Evolutionary conservation across 2,888 invertebrate genomes (phyloP), one percentile per base, ranked within the genome.

Genomic region (Stegophylla sp.): DNA sequence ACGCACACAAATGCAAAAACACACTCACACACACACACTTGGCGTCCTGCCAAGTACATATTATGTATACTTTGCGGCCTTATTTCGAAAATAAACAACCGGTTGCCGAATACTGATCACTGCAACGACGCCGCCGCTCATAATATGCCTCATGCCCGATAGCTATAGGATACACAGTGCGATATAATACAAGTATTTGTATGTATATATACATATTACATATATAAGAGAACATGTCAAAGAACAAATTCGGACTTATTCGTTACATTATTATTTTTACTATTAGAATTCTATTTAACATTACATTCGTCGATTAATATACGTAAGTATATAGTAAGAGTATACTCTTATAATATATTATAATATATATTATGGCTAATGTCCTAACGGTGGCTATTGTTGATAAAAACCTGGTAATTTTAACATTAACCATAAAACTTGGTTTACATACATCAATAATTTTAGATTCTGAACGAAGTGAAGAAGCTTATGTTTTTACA

Each of bases 31-130:
- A 41, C 20, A 64, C 3, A 43, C 17, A 23, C 34, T 28, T 67
- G 56, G 17, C 53, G 67, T 34, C 20, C 28, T 56, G 77, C 45
- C 69, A 69, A 53, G n/a, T 41, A 53, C 10, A 41, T 28, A 28
- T 28, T 23, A 12, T 56, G 23, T 43, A 53, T n/a, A n/a, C 51
- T 75, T 75, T 64, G 64, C 64, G 64, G 64, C 64, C 64, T 75
- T 67, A 77, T 77, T 77, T 69, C 59, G 77, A 69, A 77, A 69
- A 69, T 77, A 56, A 34, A 77, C 59, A 67, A 77, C 77, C 77
- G 69, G 77, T 77, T 69, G 77, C 77, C 69, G 77, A 77, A 77
- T 69, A 59, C 59, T 45, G 77, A 69, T 63, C 76, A 48, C 34
- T 66, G 45, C 28, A 34, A 17, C 48, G 9, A 0, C 4, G 20